Evolutionary conservation across 2,797 vertebrate species (phyloP), one percentile per base, ranked within the genome.

Genomic region (Naso thynnoides): DNA sequence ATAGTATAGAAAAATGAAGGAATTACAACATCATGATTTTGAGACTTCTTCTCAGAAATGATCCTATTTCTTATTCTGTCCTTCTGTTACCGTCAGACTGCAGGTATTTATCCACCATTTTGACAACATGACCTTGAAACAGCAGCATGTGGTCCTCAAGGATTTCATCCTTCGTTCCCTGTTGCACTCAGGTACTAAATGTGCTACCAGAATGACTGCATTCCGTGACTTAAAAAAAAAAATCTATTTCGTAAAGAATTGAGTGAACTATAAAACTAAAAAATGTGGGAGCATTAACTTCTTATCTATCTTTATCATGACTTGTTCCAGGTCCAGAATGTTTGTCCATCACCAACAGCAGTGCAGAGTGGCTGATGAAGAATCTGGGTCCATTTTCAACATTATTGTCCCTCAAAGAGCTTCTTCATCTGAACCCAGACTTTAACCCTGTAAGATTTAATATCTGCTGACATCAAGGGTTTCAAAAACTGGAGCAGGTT

Each of bases 361-460:
- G 89, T 18, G 58, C 53, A 19, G 74, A 81, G 24, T 94, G 92
- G 93, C 63, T 94, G 19, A 13, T 23, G 36, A 64, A 52, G 39
- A 93, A 92, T 49, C 60, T 93, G 16, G 93, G 91, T 8, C 83
- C 79, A 3, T 95, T 94, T 77, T 91, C 91, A 6, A 0, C 0
- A 2, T 4, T 90, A 4, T 2, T 92, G 58, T 29, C 87, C 10
- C 10, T 93, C 21, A 23, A 19, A 18, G 31, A 87, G 6, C 54
- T 95, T 16, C 21, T 92, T 18, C 3, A 18, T 3, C 80, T 94
- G 68, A 93, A 94, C 78, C 79, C 84, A 16, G 1, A 42, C 15
- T 92, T 94, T 76, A 75, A 75, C 2, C 89, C 90, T 44, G 93
- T 94, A 78, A 79, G 88, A 63, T 26, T 52, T 16, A 0, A 39